phyloP scores from a whole-genome alignment of 1,140 invertebrate species.

The Rhagoletis zephyria region DNA sequence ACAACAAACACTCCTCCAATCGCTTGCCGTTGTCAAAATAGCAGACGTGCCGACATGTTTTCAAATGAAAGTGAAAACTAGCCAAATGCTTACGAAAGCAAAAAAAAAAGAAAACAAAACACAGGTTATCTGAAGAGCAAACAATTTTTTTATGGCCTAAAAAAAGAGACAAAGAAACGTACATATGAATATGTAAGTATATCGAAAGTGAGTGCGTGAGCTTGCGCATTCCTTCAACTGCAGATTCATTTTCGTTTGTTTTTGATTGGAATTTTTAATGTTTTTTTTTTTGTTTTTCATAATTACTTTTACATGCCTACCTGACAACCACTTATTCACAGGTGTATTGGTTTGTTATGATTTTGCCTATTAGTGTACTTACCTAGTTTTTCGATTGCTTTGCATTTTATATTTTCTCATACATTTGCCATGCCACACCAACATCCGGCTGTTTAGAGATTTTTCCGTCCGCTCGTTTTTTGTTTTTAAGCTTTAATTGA shows the following conservation, averaged over 20 bases:
- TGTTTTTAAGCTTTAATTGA: not conserved
- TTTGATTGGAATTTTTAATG: not conserved
- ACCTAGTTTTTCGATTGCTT: no score
- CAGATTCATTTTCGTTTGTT: slow-evolving; percentile 3
- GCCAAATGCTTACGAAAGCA: not conserved
- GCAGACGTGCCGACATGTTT: not conserved
- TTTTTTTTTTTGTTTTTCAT: not conserved
- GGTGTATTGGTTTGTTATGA: not conserved
- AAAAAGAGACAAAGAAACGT: not conserved
- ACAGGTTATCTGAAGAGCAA: not conserved
- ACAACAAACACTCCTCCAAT: slow-evolving; percentile 3
- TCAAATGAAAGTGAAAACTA: slow-evolving; percentile 52
- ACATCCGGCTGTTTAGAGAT: not conserved
- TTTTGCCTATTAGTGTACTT: not conserved
- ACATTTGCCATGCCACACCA: slow-evolving; percentile 1
- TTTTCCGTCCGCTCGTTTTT: not conserved
- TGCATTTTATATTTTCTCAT: not conserved
- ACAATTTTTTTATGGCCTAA: not conserved
- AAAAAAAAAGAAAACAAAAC: not conserved
- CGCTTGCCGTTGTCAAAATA: not conserved
- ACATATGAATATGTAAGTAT: not conserved
- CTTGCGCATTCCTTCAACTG: slow-evolving; percentile 2
- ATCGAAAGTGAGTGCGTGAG: slow-evolving; percentile 18
- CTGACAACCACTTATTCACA: not conserved
- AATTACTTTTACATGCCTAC: not conserved